These are phyloP conservation scores for Leptosomus discolor DNA, from an alignment of 2,113 vertebrate genomes.

Conservation along the genomic window DNA sequence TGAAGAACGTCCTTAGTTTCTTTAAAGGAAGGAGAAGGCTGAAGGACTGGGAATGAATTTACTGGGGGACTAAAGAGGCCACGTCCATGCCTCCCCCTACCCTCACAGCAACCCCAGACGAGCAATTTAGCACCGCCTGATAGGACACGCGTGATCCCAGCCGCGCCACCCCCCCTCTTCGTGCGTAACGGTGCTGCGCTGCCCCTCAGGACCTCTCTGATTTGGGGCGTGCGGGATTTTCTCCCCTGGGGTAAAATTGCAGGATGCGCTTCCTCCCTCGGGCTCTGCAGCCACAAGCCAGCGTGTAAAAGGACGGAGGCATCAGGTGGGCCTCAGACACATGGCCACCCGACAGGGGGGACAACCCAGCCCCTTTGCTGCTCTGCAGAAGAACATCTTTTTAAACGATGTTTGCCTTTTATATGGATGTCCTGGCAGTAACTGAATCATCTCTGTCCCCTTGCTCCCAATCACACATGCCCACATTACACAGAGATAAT, in stretches of 20 bases:
- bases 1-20: background rate
- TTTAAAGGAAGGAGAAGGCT: background rate
- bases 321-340: background rate
- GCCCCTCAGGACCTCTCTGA: background rate
- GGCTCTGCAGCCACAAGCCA: background rate
- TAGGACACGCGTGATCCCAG: background rate
- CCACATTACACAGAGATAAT: background rate
- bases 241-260: background rate
- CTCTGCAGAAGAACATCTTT: background rate
- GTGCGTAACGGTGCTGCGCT: background rate
- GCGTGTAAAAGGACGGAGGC: background rate
- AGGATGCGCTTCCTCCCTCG: background rate
- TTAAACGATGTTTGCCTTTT: background rate
- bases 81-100: background rate
- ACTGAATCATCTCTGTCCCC: background rate
- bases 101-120: background rate
- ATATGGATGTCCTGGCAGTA: background rate
- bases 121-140: background rate
- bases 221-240: background rate
- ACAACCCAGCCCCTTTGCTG: background rate
- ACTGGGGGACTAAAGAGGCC: background rate
- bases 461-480: background rate
- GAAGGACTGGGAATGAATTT: background rate
- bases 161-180: background rate
- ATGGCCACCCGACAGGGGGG: background rate